Base-by-base conservation (phyloP, 2,113 vertebrate species). In the Gila orcuttii region DNA sequence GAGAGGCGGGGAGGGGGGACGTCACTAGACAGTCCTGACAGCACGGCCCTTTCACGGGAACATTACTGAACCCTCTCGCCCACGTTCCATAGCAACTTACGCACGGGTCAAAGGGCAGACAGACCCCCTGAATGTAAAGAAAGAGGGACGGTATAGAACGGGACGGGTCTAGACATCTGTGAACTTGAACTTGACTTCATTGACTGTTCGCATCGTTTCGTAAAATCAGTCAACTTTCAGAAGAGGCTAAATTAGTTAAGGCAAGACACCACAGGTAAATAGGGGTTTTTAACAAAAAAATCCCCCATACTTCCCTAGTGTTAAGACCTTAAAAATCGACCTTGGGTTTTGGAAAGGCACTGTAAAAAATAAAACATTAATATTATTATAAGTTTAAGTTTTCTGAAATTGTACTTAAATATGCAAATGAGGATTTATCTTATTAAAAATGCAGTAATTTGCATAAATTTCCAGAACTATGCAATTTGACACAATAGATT, bases 21-120 rank as follows among this genome's bases (percentile, higher is more conserved):
- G 91, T 93, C 88, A 90, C 86, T 90, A 92, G 92, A 94, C 91
- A 93, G 92, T 92, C 90, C 90, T 94, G 93, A 95, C 94, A 94
- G 93, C 92, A 94, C 90, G 90, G 92, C 93, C 93, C 94, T 95
- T 95, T 94, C 93, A 94, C 73, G 83, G 62, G 83, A 88, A 92
- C 94, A 94, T 95, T 93, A 92, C 91, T 95, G 89, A 92, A 91
- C 68, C 52, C 75, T 87, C 86, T 86, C 87, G 92, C 93, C 90
- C 92, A 91, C 90, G 91, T 92, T 88, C 92, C 94, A 93, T 94
- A 93, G 94, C 94, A 95, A 95, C 94, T 92, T 91, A 87, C 85
- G 69, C 90, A 88, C 88, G 92, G 94, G 94, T 94, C 93, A 95
- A 92, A 94, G 94, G 93, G 89, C 91, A 93, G 91, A 87, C 90